Percentiles rank a stretch among this genome's conserved stretches.
These are phyloP conservation scores for Lacerta agilis DNA, from an alignment of 2,797 vertebrate genomes.

Conservation along the genomic window DNA sequence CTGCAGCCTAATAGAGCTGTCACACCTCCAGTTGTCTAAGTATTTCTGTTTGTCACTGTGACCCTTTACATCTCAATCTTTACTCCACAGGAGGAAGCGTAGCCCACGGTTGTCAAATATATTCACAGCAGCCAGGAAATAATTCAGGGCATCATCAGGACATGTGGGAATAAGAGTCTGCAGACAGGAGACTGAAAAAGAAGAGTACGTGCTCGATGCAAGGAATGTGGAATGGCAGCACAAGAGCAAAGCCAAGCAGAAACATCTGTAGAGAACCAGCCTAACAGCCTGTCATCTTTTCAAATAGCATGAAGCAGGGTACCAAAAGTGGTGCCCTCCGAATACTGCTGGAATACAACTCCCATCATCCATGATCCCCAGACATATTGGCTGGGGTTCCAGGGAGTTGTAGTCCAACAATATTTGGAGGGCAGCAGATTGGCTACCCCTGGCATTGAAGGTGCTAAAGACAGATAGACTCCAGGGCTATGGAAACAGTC, in stretches of 20 bases:
- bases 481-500: background rate
- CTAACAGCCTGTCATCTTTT: background rate
- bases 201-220: too few relatives aligned
- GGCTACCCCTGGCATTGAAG: too few relatives aligned
- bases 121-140: background rate
- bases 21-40: background rate
- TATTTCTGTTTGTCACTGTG: background rate
- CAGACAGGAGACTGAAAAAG: background rate
- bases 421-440: too few relatives aligned
- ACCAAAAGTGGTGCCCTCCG: too few relatives aligned
- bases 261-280: background rate
- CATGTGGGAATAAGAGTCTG: background rate
- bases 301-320: background rate
- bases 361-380: too few relatives aligned
- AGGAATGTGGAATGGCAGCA: background rate
- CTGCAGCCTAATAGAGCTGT: background rate
- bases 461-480: background rate
- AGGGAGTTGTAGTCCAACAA: too few relatives aligned
- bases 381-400: too few relatives aligned
- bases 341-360: too few relatives aligned
- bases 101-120: background rate
- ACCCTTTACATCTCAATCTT: background rate
- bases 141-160: background rate
- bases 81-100: background rate
- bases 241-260: background rate